Base-by-base conservation (phyloP, 2,797 vertebrate genomes). In the Anomalospiza imberbis region DNA sequence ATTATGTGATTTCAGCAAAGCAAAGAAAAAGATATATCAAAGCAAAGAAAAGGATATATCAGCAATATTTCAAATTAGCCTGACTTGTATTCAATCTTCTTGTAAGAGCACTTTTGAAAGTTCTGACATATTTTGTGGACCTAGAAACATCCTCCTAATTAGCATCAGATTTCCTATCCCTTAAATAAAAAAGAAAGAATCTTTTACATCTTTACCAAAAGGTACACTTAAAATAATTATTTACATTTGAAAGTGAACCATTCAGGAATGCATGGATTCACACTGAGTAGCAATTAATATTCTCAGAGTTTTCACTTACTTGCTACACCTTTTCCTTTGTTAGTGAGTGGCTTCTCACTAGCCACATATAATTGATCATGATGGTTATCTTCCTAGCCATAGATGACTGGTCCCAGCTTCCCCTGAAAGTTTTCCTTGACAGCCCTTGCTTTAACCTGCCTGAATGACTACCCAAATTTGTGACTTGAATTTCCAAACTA, bases 61-160 rank as follows among this genome's bases (percentile, higher is more conserved):
- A 65, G 71, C 82, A 85, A 85, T 93, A 96, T 44, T 96, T 97
- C 90, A 61, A 96, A 97, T 96, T 90, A 94, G 77, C 88, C 86
- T 95, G 91, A 94, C 86, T 94, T 76, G 42, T 79, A 91, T 95
- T 97, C 91, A 88, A 14, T 96, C 96, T 96, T 97, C 95, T 96
- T 96, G 50, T 38, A 95, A 85, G 63, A 96, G 77, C 93, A 86
- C 96, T 97, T 94, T 86, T 20, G 34, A 93, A 79, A 85, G 53
- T 36, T 85, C 88, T 32, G 61, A 51, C 31, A 7, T 94, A 85
- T 96, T 97, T 89, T 94, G 74, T 92, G 87, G 85, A 91, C 88
- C 79, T 95, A 77, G 86, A 94, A 97, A 91, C 86, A 87, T 87
- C 61, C 68, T 80, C 47, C 91, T 95, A 51, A 66, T 95, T 95